Base-by-base conservation (phyloP, 2,113 vertebrate genomes). In the Pygoscelis adeliae region DNA sequence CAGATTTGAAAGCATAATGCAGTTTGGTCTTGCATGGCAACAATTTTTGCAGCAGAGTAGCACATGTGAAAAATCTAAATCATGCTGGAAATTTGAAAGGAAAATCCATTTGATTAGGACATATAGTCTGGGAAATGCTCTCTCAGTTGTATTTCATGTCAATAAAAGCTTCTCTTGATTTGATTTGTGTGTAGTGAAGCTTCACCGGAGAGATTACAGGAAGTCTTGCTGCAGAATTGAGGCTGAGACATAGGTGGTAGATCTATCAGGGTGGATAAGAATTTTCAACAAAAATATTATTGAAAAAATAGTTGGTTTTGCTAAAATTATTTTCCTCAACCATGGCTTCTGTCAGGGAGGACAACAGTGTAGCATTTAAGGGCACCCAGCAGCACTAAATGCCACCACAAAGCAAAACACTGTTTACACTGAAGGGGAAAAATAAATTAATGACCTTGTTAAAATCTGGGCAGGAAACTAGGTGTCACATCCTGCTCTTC, bases 141-240 rank as follows among this genome's bases (percentile, higher is more conserved):
- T 94, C 59, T 84, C 44, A 40, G 59, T 91, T 89, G 18, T 79
- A 71, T 91, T 92, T 87, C 83, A 79, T 3, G 5, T 47, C 83
- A 82, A 80, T 82, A 83, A 93, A 89, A 93, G 15, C 70, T 91
- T 82, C 22, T 85, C 44, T 90, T 94, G 52, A 94, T 94, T 93
- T 91, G 78, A 91, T 95, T 93, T 72, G 40, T 77, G 49, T 34
- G 36, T 20, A 84, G 26, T 0, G 0, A 87, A 82, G 4, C 53
- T 93, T 92, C 21, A 42, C 23, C 3, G 2, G 52, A 82, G 52
- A 90, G 13, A 61, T 93, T 95, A 90, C 44, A 73, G 74, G 55
- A 91, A 76, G 34, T 38, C 21, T 88, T 79, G 58, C 49, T 63
- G 58, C 66, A 46, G 27, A 85, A 83, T 8, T 72, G 61, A 79